A percentile compares a stretch with the other conserved stretches of the same genome.
Conservation (phyloP, 2,797 vertebrate genomes). For the Labroides dimidiatus region DNA sequence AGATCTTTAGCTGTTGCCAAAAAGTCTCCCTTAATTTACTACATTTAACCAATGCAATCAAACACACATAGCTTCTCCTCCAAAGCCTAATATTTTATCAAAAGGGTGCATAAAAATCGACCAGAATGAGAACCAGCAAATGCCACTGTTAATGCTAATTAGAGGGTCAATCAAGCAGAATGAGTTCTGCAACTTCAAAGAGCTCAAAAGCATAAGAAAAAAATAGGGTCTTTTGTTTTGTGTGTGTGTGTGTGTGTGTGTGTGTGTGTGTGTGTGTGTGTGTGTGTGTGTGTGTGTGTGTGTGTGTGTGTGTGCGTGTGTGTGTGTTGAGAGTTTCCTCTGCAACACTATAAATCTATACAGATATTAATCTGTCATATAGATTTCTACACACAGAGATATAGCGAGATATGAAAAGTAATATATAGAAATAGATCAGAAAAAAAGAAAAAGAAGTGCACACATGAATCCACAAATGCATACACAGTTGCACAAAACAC, state of each 20-base stretch:
- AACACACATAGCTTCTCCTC: not conserved
- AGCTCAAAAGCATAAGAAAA: conserved; percentile 14
- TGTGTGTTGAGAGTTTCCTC: not conserved
- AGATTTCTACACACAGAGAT: conserved; percentile 3
- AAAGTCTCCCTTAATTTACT: conserved; percentile 12
- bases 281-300: no score
- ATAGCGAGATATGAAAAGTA: not conserved
- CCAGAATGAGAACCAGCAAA: not conserved
- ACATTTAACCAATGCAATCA: conserved; percentile 13
- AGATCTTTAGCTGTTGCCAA: conserved; percentile 31
- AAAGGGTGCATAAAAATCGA: conserved; percentile 9
- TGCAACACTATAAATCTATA: conserved; percentile 20
- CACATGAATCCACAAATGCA: not conserved
- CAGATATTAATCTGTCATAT: conserved; percentile 2
- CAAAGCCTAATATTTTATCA: conserved; percentile 4
- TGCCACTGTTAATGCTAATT: conserved; percentile 15
- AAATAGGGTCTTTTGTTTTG: no score
- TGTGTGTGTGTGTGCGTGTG: no score
- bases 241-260: no score
- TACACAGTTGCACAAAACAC: no score
- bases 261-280: no score
- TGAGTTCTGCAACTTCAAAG: not conserved
- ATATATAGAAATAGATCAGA: conserved; percentile 3
- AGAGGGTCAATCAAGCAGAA: conserved; percentile 10
- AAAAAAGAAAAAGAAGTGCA: no score